Percentiles rank a stretch among this genome's conserved stretches.
phyloP scores from a whole-genome alignment of 2,888 invertebrate species.

The Stenodema calcarata region DNA sequence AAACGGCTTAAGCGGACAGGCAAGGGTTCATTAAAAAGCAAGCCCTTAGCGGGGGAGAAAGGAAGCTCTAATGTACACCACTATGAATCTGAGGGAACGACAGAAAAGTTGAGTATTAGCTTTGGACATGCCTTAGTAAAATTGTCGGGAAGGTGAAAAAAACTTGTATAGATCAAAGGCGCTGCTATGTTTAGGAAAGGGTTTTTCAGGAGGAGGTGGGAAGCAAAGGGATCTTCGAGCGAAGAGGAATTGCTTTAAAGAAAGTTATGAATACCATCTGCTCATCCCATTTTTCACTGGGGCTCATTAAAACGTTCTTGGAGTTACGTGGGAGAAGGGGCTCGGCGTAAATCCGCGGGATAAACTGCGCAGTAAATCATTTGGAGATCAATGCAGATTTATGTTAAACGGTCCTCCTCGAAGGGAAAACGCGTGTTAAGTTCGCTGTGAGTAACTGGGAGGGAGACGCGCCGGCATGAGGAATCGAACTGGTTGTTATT shows the following conservation, averaged over 20 bases:
- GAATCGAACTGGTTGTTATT: too few relatives aligned
- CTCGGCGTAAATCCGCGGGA: slow-evolving; percentile 8
- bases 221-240: background rate
- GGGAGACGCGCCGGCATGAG: too few relatives aligned
- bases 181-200: background rate
- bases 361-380: slow-evolving; percentile 15
- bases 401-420: slow-evolving; percentile 15
- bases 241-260: background rate
- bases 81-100: background rate
- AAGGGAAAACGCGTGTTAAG: background rate
- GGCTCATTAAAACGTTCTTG: slow-evolving; percentile 23
- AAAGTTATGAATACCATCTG: slow-evolving; percentile 36
- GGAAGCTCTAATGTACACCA: background rate
- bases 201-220: background rate
- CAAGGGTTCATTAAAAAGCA: background rate
- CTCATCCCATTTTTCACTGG: slow-evolving; percentile 22
- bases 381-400: slow-evolving; percentile 19
- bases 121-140: background rate
- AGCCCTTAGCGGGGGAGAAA: background rate
- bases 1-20: background rate
- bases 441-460: too few relatives aligned
- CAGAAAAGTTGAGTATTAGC: background rate
- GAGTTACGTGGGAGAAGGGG: background rate
- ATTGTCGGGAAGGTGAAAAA: background rate
- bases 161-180: too few relatives aligned